A percentile compares a stretch with the other conserved stretches of the same genome.
phyloP scores from a whole-genome alignment of 2,797 vertebrate species.

The Phalloptychus januarius region DNA sequence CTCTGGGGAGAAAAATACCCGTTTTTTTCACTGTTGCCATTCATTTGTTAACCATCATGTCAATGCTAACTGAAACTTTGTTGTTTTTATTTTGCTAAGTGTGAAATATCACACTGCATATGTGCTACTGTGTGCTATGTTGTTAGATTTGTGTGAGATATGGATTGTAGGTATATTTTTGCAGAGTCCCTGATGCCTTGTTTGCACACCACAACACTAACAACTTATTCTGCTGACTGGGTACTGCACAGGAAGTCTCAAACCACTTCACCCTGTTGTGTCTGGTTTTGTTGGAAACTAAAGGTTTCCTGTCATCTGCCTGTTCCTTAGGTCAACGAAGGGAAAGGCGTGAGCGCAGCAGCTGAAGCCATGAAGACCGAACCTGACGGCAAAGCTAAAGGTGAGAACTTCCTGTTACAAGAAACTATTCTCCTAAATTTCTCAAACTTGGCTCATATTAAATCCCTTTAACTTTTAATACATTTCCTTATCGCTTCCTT shows the following conservation, averaged over 20 bases:
- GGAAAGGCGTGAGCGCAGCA: slow-evolving; percentile 82
- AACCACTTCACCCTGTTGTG: neutral
- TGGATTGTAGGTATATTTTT: neutral
- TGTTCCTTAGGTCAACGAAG: slow-evolving; percentile 74
- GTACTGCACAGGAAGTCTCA: slow-evolving; percentile 8
- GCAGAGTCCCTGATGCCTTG: neutral
- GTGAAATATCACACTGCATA: neutral
- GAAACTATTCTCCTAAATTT: neutral
- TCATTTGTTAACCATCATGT: neutral
- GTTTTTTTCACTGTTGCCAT: neutral
- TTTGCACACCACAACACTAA: too few species aligned
- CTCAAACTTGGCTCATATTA: neutral
- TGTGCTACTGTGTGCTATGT: neutral
- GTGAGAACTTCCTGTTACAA: slow-evolving; percentile 72
- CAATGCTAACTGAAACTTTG: neutral
- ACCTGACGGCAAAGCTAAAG: slow-evolving; percentile 89
- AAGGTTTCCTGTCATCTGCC: slow-evolving; percentile 4
- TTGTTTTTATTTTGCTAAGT: neutral
- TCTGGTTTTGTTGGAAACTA: neutral
- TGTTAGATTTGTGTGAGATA: neutral
- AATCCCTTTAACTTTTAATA: neutral
- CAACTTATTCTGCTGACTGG: neutral
- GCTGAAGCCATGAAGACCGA: slow-evolving; percentile 90
- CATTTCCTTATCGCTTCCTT: slow-evolving; percentile 39
- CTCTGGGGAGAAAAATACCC: too few species aligned